Conservation (phyloP, 2,888 invertebrate genomes). For the Morinoia aosen region DNA sequence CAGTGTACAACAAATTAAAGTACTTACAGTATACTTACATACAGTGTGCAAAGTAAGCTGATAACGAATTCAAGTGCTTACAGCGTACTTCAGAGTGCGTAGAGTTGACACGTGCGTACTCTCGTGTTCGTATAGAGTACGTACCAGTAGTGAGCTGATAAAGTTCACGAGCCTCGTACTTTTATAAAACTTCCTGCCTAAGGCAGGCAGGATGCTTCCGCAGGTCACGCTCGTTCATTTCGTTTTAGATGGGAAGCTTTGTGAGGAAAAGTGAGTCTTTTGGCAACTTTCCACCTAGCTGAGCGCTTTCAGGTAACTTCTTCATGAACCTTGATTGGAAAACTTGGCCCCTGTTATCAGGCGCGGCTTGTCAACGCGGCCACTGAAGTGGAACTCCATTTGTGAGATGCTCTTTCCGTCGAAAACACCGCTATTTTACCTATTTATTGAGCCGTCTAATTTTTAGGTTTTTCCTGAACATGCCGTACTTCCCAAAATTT, state of each 20-base stretch:
- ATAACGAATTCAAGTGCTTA: too few species aligned
- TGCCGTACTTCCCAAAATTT: too few species aligned
- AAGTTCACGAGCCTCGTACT: background rate
- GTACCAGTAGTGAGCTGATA: background rate
- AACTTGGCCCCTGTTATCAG: background rate
- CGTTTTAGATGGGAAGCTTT: constrained; percentile 3
- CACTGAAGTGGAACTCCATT: background rate
- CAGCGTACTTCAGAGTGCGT: too few species aligned
- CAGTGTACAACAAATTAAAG: too few species aligned
- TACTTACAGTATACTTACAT: too few species aligned
- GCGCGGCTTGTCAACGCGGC: background rate
- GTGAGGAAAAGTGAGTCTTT: background rate
- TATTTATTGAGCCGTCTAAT: background rate
- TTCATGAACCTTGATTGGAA: constrained; percentile 3
- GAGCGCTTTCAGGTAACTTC: constrained; percentile 10
- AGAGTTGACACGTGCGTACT: too few species aligned
- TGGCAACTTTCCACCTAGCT: background rate
- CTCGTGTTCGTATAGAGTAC: too few species aligned
- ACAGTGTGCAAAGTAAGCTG: too few species aligned
- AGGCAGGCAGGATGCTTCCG: background rate
- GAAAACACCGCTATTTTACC: background rate
- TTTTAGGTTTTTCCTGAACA: too few species aligned
- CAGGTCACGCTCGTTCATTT: background rate
- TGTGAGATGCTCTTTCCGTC: background rate
- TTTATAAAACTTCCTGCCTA: background rate